phyloP scores from a whole-genome alignment of 2,113 vertebrate species.

The Neotragus pygmaeus region DNA sequence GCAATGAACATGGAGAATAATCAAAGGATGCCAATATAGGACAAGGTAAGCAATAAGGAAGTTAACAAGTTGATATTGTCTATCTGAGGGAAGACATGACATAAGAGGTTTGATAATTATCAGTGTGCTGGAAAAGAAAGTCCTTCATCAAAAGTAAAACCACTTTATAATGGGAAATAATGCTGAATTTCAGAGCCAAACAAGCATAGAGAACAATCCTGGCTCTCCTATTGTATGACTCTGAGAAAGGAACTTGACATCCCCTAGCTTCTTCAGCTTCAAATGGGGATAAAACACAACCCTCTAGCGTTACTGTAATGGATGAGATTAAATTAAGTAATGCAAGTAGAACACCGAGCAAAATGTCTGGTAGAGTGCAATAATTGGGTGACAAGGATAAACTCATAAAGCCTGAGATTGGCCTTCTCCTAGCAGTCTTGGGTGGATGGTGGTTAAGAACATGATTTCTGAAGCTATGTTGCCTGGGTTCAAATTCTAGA shows the following conservation, averaged over 20 bases:
- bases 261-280: background rate
- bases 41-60: background rate
- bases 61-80: background rate
- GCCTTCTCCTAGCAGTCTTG: no score
- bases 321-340: background rate
- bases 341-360: background rate
- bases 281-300: background rate
- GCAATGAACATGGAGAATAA: background rate
- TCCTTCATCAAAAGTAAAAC: background rate
- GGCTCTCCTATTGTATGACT: background rate
- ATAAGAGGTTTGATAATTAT: background rate
- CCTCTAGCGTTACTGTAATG: background rate
- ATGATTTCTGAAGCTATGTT: background rate
- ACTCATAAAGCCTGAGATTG: background rate
- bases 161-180: background rate
- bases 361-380: background rate
- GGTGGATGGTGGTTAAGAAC: background rate
- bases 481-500: background rate
- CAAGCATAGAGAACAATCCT: background rate
- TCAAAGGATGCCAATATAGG: background rate
- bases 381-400: background rate
- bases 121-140: slow-evolving; percentile 12
- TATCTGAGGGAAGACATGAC: background rate
- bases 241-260: background rate
- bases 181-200: background rate